Conservation (phyloP, 2,797 vertebrate species). For the Sebastes minor region DNA sequence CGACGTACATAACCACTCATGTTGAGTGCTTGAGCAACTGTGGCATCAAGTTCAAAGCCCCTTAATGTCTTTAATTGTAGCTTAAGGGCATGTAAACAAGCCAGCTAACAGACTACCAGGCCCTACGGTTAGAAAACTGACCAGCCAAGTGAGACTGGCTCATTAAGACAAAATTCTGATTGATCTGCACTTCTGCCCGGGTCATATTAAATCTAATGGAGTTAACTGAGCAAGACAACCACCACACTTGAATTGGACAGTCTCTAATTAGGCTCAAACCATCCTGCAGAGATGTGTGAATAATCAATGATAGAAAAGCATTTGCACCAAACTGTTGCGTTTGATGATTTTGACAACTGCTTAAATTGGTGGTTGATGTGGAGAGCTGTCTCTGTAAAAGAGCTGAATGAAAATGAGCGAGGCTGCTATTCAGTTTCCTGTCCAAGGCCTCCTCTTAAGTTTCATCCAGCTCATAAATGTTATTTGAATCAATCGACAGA, state of each 20-base stretch:
- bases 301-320: neutral
- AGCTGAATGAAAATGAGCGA: neutral
- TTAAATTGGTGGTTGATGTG: neutral
- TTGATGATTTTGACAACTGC: slow-evolving; percentile 1
- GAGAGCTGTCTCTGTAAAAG: neutral
- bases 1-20: neutral
- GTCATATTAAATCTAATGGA: slow-evolving; percentile 33
- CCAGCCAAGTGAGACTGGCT: slow-evolving; percentile 4
- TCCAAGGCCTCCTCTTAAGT: neutral
- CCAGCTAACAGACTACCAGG: neutral
- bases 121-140: slow-evolving; percentile 1
- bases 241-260: neutral
- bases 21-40: neutral
- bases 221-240: neutral
- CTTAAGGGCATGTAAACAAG: slow-evolving; percentile 20
- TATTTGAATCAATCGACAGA: slow-evolving; percentile 23
- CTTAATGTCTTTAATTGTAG: neutral
- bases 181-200: slow-evolving; percentile 15
- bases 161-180: slow-evolving; percentile 38
- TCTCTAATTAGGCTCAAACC: slow-evolving; percentile 23
- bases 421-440: neutral
- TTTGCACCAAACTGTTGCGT: neutral
- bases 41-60: neutral
- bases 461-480: slow-evolving; percentile 7
- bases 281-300: neutral